Conservation (phyloP, 2,113 vertebrate genomes). For the Corapipo altera region DNA sequence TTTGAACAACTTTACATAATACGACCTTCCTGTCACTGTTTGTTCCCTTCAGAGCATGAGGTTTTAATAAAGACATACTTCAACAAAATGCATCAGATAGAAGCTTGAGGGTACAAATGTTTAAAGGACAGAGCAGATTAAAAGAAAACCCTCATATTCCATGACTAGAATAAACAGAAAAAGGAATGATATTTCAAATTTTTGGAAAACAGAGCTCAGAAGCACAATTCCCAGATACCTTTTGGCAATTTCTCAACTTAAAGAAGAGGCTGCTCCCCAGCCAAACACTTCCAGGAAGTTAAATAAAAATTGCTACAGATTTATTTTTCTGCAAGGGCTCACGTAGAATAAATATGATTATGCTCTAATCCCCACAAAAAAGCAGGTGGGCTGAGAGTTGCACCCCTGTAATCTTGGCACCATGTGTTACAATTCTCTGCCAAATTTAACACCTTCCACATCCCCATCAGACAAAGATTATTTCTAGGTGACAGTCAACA, state of each 20-base stretch:
- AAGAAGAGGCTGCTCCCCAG: background rate
- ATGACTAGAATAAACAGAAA: background rate
- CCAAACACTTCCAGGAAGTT: background rate
- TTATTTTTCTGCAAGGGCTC: background rate
- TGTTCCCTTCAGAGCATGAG: conserved; percentile 17
- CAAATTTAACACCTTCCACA: background rate
- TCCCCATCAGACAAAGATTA: background rate
- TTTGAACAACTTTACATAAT: conserved; percentile 13
- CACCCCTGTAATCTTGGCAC: background rate
- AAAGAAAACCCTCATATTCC: background rate
- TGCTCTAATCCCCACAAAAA: background rate
- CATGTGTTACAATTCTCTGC: background rate
- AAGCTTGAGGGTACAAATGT: background rate
- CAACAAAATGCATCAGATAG: background rate
- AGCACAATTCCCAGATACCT: background rate
- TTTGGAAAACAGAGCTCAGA: background rate
- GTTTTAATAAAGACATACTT: background rate
- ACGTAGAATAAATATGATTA: background rate
- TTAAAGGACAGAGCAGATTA: conserved; percentile 1
- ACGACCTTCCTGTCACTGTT: conserved; percentile 2
- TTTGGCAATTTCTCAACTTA: background rate
- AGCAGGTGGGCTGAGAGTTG: background rate
- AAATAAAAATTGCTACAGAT: background rate
- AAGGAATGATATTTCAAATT: background rate
- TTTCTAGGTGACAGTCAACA: background rate